These are phyloP conservation scores for Leptopilina clavipes DNA, from an alignment of 1,140 invertebrate genomes.

Conservation along the genomic window DNA sequence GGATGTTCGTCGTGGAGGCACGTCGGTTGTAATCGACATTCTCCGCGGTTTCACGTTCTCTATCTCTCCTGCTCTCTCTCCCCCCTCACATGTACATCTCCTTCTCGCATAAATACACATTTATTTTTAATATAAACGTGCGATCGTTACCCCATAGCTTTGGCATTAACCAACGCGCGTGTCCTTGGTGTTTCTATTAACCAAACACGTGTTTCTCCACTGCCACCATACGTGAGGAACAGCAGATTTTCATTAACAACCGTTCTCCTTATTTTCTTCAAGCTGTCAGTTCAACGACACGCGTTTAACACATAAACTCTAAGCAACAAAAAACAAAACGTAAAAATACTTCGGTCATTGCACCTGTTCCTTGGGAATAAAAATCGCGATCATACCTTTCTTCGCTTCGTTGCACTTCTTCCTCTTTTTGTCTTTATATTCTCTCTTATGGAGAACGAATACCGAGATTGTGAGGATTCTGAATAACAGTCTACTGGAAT, in stretches of 20 bases:
- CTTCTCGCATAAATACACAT: neutral
- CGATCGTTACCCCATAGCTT: conserved; percentile 41
- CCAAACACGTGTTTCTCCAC: conserved; percentile 13
- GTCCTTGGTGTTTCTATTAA: neutral
- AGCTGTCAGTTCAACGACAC: conserved; percentile 6
- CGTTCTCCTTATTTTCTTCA: neutral
- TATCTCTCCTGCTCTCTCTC: no score
- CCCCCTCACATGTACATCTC: no score
- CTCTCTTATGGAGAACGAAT: no score
- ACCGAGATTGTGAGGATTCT: no score
- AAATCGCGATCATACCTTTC: neutral
- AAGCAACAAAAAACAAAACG: neutral
- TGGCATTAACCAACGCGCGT: neutral
- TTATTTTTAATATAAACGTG: conserved; percentile 31
- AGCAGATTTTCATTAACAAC: neutral
- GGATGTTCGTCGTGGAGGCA: conserved; percentile 43
- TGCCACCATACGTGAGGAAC: conserved; percentile 7
- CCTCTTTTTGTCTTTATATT: no score
- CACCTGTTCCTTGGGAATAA: conserved; percentile 4
- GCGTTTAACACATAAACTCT: neutral
- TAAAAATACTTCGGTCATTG: neutral
- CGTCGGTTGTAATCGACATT: conserved; percentile 47
- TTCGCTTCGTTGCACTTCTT: neutral
- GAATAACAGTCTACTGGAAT: no score
- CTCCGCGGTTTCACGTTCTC: conserved; percentile 23